Evolutionary conservation across 2,797 vertebrate genomes (phyloP).

Genomic region (Platalea minor): DNA sequence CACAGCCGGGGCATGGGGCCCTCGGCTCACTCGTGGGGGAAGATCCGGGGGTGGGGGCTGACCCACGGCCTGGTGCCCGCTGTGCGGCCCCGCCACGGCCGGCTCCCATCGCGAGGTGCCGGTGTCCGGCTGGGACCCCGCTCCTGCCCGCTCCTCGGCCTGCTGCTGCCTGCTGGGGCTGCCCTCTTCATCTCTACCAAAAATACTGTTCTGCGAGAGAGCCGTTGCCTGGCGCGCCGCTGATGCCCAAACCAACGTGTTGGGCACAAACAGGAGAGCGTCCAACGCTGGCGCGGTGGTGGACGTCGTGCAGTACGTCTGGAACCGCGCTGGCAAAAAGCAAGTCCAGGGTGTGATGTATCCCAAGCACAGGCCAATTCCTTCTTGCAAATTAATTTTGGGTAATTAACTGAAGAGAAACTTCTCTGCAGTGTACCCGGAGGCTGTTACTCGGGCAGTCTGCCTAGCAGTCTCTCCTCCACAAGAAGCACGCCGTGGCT

Average conservation of each 20-base stretch:
- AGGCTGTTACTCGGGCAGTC: background rate
- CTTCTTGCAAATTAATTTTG: background rate
- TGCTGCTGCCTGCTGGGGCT: background rate
- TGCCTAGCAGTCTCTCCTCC: background rate
- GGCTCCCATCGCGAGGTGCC: background rate
- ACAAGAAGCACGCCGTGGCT: accelerated
- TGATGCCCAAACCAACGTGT: background rate
- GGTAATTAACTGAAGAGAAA: background rate
- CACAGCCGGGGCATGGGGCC: background rate
- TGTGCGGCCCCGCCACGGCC: background rate
- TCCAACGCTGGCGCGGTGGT: accelerated
- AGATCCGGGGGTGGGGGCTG: background rate
- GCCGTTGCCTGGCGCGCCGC: accelerated
- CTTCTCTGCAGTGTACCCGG: background rate
- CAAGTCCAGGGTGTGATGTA: accelerated
- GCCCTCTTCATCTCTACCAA: accelerated
- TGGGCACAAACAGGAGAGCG: accelerated
- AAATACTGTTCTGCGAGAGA: accelerated
- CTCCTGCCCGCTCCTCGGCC: background rate
- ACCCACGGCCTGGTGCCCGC: background rate
- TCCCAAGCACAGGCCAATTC: background rate
- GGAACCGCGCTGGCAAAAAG: accelerated
- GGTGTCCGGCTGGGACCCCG: no score
- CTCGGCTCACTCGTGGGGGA: background rate
- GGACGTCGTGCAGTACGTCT: accelerated